phyloP scores from a whole-genome alignment of 2,888 invertebrate genomes.

The Mesorhabditis sp. region DNA sequence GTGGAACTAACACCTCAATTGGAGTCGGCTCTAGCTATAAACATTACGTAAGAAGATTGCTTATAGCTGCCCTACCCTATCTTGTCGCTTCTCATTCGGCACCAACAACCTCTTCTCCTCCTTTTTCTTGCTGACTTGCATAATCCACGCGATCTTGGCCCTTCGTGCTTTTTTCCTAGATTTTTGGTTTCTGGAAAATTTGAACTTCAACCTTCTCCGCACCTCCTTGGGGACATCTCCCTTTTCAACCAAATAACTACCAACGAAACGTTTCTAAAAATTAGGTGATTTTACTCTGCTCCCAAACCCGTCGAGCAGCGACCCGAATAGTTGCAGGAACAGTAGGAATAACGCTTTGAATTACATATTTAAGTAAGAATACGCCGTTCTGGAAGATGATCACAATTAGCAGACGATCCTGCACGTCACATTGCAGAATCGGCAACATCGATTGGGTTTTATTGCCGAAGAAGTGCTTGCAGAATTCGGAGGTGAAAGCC shows the following conservation, averaged over 20 bases:
- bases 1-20: background rate
- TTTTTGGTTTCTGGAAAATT: background rate
- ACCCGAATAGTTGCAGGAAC: constrained; percentile 28
- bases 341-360: constrained; percentile 34
- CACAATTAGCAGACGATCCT: constrained; percentile 34
- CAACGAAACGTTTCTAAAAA: constrained; percentile 34
- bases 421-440: constrained; percentile 24
- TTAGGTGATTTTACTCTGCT: background rate
- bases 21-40: background rate
- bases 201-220: background rate
- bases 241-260: constrained; percentile 31
- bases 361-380: constrained; percentile 31
- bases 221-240: constrained; percentile 30
- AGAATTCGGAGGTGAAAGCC: constrained; percentile 55
- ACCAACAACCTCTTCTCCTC: background rate
- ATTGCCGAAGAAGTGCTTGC: constrained; percentile 27
- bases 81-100: too few relatives aligned
- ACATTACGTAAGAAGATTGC: background rate
- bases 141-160: constrained; percentile 33
- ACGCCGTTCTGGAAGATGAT: constrained; percentile 40
- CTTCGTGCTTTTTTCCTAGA: constrained; percentile 23
- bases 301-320: constrained; percentile 26
- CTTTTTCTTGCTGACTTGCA: background rate
- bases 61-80: background rate
- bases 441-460: constrained; percentile 1